Evolutionary conservation across 2,797 vertebrate species (phyloP).

Genomic region (Schizopygopsis pylzovi): DNA sequence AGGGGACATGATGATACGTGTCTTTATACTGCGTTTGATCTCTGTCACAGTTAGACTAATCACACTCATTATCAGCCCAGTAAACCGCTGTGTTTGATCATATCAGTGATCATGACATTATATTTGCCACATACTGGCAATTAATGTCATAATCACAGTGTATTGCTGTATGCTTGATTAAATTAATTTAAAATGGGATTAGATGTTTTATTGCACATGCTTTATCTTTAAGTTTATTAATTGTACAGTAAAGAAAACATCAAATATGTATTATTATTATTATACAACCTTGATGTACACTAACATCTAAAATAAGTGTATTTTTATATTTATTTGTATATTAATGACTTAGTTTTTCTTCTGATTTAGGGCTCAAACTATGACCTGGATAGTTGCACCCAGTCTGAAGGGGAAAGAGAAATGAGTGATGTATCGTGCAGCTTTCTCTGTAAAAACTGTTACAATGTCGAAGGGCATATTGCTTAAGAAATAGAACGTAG

Average conservation of each 20-base stretch:
- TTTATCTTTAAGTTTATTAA: background rate
- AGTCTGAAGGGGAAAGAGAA: background rate
- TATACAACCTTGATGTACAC: background rate
- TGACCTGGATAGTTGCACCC: background rate
- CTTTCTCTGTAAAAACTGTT: background rate
- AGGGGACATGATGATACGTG: background rate
- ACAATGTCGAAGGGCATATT: background rate
- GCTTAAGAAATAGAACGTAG: background rate
- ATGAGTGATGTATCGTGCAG: background rate
- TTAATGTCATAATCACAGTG: background rate
- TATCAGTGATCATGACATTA: background rate
- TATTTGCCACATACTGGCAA: background rate
- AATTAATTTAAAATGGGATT: background rate
- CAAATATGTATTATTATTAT: background rate
- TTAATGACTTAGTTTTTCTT: background rate
- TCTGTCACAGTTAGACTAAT: conserved; percentile 5
- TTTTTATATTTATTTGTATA: background rate
- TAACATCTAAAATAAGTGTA: too few relatives aligned
- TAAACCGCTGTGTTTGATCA: background rate
- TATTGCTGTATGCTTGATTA: background rate
- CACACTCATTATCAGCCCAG: background rate
- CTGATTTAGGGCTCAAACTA: background rate
- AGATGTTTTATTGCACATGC: background rate
- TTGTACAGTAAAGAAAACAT: background rate
- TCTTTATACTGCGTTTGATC: conserved; percentile 20